Percentiles rank a stretch among this genome's conserved stretches.
phyloP scores from a whole-genome alignment of 2,888 invertebrate genomes.

The Limnephilus marmoratus region DNA sequence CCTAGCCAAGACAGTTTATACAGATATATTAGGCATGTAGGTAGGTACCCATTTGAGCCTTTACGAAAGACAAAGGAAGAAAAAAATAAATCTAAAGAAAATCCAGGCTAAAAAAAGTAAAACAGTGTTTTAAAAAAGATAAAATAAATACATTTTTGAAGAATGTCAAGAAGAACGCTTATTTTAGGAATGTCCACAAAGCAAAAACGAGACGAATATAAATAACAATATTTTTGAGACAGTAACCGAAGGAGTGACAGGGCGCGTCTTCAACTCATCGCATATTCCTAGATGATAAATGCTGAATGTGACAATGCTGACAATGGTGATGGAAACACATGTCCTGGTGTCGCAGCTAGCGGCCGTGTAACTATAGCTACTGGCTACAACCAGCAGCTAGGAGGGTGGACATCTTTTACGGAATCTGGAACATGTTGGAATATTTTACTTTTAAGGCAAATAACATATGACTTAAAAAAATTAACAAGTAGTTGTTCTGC shows the following conservation, averaged over 20 bases:
- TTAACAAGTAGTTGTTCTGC: too few relatives aligned
- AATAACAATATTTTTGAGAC: slow-evolving; percentile 5
- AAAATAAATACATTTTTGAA: neutral
- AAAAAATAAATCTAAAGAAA: neutral
- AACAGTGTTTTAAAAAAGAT: neutral
- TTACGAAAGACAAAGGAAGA: neutral
- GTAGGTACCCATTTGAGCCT: neutral
- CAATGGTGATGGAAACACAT: slow-evolving; percentile 57
- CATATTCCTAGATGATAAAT: slow-evolving; percentile 64
- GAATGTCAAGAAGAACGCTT: neutral
- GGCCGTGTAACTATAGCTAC: neutral
- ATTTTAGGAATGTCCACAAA: slow-evolving; percentile 12
- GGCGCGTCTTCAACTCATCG: slow-evolving; percentile 55
- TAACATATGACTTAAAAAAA: too few relatives aligned
- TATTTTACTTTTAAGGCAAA: too few relatives aligned
- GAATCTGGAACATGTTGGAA: neutral
- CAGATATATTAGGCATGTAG: neutral
- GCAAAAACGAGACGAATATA: slow-evolving; percentile 2
- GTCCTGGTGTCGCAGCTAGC: slow-evolving; percentile 39
- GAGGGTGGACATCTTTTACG: neutral
- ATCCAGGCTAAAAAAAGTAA: neutral
- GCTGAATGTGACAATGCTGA: slow-evolving; percentile 55
- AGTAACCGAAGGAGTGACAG: slow-evolving; percentile 36
- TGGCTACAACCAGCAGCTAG: neutral
- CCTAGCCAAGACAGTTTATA: neutral